Evolutionary conservation across 1,140 invertebrate species (phyloP).

Genomic region (Brachionus paranguensis): DNA sequence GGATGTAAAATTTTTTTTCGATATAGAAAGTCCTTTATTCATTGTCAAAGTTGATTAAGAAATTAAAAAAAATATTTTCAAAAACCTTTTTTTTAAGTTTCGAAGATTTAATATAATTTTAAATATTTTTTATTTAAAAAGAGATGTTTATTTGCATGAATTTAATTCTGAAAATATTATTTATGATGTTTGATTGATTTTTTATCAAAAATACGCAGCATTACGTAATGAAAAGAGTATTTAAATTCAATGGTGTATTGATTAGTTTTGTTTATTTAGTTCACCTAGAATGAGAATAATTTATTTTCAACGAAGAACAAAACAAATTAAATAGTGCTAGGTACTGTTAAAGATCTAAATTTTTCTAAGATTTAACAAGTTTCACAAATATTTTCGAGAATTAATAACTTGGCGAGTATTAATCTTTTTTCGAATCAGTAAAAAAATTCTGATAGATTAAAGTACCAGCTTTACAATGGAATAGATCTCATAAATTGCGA

Average conservation of each 20-base stretch:
- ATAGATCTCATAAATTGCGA: too few species aligned
- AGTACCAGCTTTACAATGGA: too few species aligned
- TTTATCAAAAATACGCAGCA: neutral
- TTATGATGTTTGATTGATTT: neutral
- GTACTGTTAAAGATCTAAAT: too few species aligned
- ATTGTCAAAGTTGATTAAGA: too few species aligned
- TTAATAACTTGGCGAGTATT: neutral
- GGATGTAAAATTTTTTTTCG: too few species aligned
- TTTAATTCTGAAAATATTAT: neutral
- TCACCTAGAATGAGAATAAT: neutral
- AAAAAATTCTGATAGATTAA: too few species aligned
- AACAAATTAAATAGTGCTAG: too few species aligned
- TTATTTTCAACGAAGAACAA: neutral
- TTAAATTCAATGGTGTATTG: neutral
- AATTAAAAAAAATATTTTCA: too few species aligned
- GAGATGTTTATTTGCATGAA: neutral
- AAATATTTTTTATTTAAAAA: neutral
- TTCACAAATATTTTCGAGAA: neutral
- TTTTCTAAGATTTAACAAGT: neutral
- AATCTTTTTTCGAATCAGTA: too few species aligned
- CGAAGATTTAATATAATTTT: neutral
- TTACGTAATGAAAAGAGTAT: neutral
- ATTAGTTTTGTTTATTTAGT: neutral
- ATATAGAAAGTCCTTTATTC: too few species aligned
- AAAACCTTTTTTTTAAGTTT: too few species aligned